Base-by-base conservation (phyloP, 2,113 vertebrate species). In the Grallaria varia region DNA sequence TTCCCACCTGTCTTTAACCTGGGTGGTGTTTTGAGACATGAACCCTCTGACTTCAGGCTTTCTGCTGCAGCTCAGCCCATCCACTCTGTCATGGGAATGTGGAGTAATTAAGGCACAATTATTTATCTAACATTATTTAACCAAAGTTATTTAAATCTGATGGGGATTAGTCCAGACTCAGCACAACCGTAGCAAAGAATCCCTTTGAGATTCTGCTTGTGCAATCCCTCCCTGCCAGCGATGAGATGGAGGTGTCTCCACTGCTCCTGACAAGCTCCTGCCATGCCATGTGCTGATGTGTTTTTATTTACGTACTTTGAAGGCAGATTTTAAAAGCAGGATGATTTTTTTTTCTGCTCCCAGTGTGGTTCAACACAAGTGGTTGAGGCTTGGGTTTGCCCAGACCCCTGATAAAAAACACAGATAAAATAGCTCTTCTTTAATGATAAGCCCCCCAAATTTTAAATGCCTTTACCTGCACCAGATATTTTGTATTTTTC, bases 351-450 rank as follows among this genome's bases (percentile, higher is more conserved):
- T 50, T 50, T 21, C 14, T 66, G 22, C 25, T 74, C 0, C 0
- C 5, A 1, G 0, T 42, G 10, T 39, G 10, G 4, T 30, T 84
- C 1, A 8, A 2, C 9, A 18, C 25, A 28, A 69, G 12, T 37
- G 14, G 6, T 6, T 18, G 44, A 40, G 22, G 55, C 33, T 86
- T n/a, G 40, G 33, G 31, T 53, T 90, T 83, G 15, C 9, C 33
- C 8, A 66, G 59, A n/a, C 6, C 11, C 7, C 14, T 62, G 20
- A 40, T 35, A 44, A 44, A 42, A 91, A 18, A 10, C 5, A 15
- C 11, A 58, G 23, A 17, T 37, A 39, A 58, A 90, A 62, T 4
- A 42, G 9, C 9, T 30, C 8, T 20, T 76, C 44, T 25, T 31
- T 6, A 25, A 15, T 62, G 22, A 9, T 28, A 76, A 50, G 3